Evolutionary conservation across 2,797 vertebrate species (phyloP).

Genomic region (Pogonophryne albipinna): DNA sequence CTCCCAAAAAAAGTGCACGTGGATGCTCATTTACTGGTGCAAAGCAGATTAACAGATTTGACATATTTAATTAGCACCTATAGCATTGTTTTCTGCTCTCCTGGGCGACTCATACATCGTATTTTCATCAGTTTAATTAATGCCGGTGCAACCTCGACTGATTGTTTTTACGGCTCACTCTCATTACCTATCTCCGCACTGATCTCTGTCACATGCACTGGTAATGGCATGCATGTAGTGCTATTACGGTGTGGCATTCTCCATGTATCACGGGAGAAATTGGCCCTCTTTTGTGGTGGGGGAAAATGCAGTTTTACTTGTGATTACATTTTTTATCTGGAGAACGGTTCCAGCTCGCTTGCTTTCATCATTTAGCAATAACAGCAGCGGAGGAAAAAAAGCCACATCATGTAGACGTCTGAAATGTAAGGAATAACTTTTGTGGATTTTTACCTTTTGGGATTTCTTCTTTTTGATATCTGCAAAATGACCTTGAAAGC

Average conservation of each 20-base stretch:
- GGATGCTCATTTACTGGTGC: neutral
- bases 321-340: constrained; percentile 48
- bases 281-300: constrained; percentile 27
- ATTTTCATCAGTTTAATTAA: constrained; percentile 71
- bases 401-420: neutral
- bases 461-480: constrained; percentile 35
- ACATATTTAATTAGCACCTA: constrained; percentile 16
- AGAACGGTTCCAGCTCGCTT: constrained; percentile 35
- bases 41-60: neutral
- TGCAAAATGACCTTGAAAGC: constrained; percentile 48
- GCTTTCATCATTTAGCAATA: constrained; percentile 42
- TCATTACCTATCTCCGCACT: constrained; percentile 61
- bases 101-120: neutral
- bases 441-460: constrained; percentile 4
- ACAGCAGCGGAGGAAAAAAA: constrained; percentile 26
- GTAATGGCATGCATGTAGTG: constrained; percentile 48
- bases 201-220: constrained; percentile 48
- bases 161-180: constrained; percentile 53
- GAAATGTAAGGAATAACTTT: constrained; percentile 23
- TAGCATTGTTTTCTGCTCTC: constrained; percentile 29
- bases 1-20: neutral
- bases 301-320: constrained; percentile 19
- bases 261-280: constrained; percentile 42
- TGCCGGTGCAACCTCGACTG: constrained; percentile 38
- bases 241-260: constrained; percentile 41